A percentile compares a stretch with the other conserved stretches of the same genome.
These are phyloP conservation scores for Silurus lanzhouensis DNA, from an alignment of 2,797 vertebrate genomes.

Conservation along the genomic window DNA sequence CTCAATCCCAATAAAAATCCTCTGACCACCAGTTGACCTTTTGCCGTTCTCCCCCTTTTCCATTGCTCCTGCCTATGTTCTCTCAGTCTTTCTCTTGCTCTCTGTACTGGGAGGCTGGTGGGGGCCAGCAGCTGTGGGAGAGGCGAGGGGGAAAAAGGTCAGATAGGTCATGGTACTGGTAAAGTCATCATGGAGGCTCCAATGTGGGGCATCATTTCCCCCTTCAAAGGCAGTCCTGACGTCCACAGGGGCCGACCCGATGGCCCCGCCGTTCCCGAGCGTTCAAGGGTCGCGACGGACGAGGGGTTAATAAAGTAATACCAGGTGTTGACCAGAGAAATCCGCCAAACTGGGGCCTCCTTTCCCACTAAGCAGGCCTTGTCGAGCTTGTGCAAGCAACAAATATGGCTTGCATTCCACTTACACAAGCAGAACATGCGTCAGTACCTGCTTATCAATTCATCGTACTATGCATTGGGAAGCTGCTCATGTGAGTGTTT, in stretches of 20 bases:
- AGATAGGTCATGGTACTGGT: conserved; percentile 77
- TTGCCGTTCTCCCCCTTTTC: conserved; percentile 63
- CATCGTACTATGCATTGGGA: not conserved
- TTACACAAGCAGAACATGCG: conserved; percentile 16
- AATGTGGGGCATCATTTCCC: conserved; percentile 70
- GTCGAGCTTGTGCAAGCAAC: conserved; percentile 19
- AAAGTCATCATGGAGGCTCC: conserved; percentile 79
- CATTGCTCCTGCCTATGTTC: conserved; percentile 50
- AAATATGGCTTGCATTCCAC: conserved; percentile 21
- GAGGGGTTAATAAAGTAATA: conserved; percentile 84
- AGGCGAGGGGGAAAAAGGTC: conserved; percentile 66
- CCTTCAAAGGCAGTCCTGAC: conserved; percentile 76
- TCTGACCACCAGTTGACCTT: conserved; percentile 84
- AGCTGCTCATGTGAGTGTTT: conserved; percentile 13
- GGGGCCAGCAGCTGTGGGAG: conserved; percentile 72
- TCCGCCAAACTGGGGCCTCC: conserved; percentile 66
- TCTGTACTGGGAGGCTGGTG: conserved; percentile 65
- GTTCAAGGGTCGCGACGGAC: conserved; percentile 75
- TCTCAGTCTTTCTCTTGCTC: conserved; percentile 50
- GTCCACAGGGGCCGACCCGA: conserved; percentile 67
- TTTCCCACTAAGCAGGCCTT: conserved; percentile 70
- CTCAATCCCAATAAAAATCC: conserved; percentile 78
- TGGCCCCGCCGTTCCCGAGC: conserved; percentile 72
- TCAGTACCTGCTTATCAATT: conserved; percentile 17
- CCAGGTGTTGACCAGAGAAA: conserved; percentile 78